These are phyloP conservation scores for Lasioglossum malachurum DNA, from an alignment of 2,888 invertebrate species.

Conservation along the genomic window DNA sequence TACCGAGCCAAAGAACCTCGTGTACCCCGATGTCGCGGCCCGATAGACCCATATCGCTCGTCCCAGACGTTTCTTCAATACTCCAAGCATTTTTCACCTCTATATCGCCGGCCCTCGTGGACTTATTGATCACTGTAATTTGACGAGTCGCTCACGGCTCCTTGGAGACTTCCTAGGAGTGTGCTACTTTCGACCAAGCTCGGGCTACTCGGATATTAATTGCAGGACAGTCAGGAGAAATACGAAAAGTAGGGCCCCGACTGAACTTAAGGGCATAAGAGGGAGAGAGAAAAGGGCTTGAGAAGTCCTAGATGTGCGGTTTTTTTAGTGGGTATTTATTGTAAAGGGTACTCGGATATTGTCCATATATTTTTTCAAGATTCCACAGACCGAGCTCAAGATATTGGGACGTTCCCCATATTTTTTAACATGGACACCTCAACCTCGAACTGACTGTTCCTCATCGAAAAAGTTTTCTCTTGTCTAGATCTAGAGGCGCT, in stretches of 20 bases:
- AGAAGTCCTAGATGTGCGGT: too few relatives aligned
- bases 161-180: neutral
- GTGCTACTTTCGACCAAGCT: neutral
- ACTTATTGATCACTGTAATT: neutral
- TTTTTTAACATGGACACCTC: neutral
- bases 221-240: too few relatives aligned
- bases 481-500: neutral
- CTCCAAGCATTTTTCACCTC: neutral
- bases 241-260: too few relatives aligned
- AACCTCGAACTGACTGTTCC: neutral
- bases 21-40: conserved; percentile 27
- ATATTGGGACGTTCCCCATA: too few relatives aligned
- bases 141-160: neutral
- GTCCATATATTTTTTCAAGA: neutral
- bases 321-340: too few relatives aligned
- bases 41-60: conserved; percentile 25
- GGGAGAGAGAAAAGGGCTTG: too few relatives aligned
- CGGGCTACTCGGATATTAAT: neutral
- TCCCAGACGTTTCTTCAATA: conserved; percentile 19
- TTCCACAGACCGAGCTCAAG: too few relatives aligned
- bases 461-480: too few relatives aligned
- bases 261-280: too few relatives aligned
- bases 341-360: neutral
- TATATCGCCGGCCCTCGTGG: neutral
- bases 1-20: conserved; percentile 22